Percentiles rank a stretch among this genome's conserved stretches.
Conservation (phyloP, 2,888 invertebrate species). For the Toxonevra muliebris region DNA sequence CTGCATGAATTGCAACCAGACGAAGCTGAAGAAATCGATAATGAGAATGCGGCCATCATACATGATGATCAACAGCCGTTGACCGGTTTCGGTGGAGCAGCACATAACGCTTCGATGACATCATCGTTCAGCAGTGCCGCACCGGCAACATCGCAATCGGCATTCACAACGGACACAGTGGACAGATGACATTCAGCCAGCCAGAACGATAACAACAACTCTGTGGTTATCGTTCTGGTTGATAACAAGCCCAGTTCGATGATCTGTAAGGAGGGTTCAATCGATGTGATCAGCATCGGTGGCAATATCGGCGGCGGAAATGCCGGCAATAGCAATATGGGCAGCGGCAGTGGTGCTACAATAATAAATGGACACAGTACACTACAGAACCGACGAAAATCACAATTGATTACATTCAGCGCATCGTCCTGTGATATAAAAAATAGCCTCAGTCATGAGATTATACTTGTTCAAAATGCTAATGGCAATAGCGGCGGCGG, state of each 20-base stretch:
- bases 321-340: slow-evolving; percentile 33
- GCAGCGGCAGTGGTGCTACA: slow-evolving; percentile 28
- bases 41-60: slow-evolving; percentile 59
- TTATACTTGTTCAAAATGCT: slow-evolving; percentile 48
- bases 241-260: slow-evolving; percentile 64
- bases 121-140: slow-evolving; percentile 50
- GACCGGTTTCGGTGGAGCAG: slow-evolving; percentile 56
- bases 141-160: slow-evolving; percentile 37
- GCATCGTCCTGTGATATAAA: slow-evolving; percentile 64
- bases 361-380: slow-evolving; percentile 52
- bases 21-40: slow-evolving; percentile 60
- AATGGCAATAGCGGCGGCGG: slow-evolving; percentile 23
- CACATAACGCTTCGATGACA: slow-evolving; percentile 53
- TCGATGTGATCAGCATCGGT: slow-evolving; percentile 50
- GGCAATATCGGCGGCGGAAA: slow-evolving; percentile 42
- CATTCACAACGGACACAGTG: slow-evolving; percentile 42
- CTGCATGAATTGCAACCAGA: slow-evolving; percentile 48
- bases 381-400: slow-evolving; percentile 60
- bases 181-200: slow-evolving; percentile 64
- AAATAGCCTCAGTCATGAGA: slow-evolving; percentile 63
- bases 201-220: slow-evolving; percentile 63
- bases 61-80: slow-evolving; percentile 62
- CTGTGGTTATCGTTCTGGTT: slow-evolving; percentile 64
- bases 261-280: slow-evolving; percentile 61
- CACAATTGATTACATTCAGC: slow-evolving; percentile 62